Percentiles rank a stretch among this genome's conserved stretches.
phyloP scores from a whole-genome alignment of 1,140 invertebrate genomes.

The Drosophila sproati region DNA sequence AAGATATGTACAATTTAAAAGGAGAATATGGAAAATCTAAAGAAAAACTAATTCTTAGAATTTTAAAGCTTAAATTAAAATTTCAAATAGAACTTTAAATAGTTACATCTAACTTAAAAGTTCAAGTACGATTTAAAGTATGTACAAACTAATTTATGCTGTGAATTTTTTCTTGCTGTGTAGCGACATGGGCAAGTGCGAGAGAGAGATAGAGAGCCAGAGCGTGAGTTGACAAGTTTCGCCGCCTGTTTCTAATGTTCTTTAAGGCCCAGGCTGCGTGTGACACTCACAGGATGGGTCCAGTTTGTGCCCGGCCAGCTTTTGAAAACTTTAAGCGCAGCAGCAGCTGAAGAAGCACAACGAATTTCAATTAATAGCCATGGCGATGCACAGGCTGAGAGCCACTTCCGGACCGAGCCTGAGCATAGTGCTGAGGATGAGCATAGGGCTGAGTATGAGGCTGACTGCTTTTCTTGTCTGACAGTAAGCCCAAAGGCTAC shows the following conservation, averaged over 20 bases:
- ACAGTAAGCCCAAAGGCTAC: slow-evolving; percentile 79
- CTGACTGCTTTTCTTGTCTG: slow-evolving; percentile 37
- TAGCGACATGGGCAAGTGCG: neutral
- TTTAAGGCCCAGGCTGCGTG: slow-evolving; percentile 65
- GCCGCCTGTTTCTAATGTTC: slow-evolving; percentile 75
- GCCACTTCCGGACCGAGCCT: slow-evolving; percentile 57
- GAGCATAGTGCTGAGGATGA: neutral
- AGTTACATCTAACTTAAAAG: too few species aligned
- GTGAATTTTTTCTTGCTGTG: neutral
- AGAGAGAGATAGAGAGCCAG: slow-evolving; percentile 1
- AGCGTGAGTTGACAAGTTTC: slow-evolving; percentile 63
- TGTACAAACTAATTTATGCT: too few species aligned
- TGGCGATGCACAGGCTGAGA: slow-evolving; percentile 38
- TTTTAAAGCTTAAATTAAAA: too few species aligned
- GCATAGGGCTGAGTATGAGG: neutral
- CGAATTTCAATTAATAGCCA: slow-evolving; percentile 82
- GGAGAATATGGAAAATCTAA: too few species aligned
- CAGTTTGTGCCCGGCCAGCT: slow-evolving; percentile 44
- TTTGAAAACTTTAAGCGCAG: slow-evolving; percentile 71
- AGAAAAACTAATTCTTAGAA: too few species aligned
- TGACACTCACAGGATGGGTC: slow-evolving; percentile 36
- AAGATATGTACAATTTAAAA: too few species aligned
- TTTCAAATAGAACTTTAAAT: too few species aligned
- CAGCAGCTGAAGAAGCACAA: slow-evolving; percentile 53
- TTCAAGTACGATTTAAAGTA: too few species aligned